A percentile compares a stretch with the other conserved stretches of the same genome.
Evolutionary conservation across 2,797 vertebrate genomes (phyloP).

Genomic region (Alauda arvensis): DNA sequence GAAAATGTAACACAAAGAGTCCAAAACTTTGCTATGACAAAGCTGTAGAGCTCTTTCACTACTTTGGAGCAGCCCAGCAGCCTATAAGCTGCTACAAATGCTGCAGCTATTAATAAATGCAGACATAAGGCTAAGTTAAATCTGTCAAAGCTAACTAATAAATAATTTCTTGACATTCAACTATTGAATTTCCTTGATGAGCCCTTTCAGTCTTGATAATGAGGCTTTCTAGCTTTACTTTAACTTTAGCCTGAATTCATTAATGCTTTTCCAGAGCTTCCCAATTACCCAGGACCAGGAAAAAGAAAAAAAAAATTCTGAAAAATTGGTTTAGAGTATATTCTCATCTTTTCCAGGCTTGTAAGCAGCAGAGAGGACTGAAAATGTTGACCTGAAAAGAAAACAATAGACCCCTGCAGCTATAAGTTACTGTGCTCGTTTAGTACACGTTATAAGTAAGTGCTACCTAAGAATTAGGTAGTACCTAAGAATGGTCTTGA

Average conservation of each 20-base stretch:
- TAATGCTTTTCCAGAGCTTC: not conserved
- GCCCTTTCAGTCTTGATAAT: not conserved
- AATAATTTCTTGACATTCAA: not conserved
- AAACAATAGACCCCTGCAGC: not conserved
- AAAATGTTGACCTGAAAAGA: not conserved
- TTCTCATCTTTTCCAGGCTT: not conserved
- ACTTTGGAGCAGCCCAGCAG: not conserved
- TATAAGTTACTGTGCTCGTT: not conserved
- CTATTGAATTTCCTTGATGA: not conserved
- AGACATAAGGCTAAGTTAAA: not conserved
- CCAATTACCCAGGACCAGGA: not conserved
- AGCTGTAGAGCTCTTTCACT: not conserved
- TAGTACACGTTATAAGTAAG: not conserved
- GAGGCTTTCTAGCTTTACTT: not conserved
- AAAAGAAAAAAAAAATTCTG: not conserved
- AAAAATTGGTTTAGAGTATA: not conserved
- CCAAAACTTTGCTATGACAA: not conserved
- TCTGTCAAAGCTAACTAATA: not conserved
- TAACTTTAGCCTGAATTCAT: not conserved
- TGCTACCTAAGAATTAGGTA: no score
- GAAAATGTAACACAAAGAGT: not conserved
- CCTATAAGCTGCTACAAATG: not conserved
- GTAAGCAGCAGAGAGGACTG: not conserved
- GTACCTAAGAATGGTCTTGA: not conserved
- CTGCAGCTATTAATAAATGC: not conserved